Evolutionary conservation across 2,888 invertebrate species (phyloP).

Genomic region (Seira musarum): DNA sequence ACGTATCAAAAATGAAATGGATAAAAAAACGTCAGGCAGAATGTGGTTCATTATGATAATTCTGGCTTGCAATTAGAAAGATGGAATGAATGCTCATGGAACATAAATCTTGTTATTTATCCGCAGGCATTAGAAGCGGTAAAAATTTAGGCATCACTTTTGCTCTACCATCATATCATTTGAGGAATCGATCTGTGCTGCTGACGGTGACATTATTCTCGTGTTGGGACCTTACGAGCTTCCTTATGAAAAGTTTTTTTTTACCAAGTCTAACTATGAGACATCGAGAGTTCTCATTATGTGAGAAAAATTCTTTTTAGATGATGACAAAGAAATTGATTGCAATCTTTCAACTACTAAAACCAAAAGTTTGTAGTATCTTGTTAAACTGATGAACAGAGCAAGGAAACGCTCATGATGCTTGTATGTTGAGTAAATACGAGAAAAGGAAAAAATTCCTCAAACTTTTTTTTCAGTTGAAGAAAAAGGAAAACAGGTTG

Average conservation of each 20-base stretch:
- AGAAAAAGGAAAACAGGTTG: slow-evolving; percentile 50
- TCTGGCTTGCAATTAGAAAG: background rate
- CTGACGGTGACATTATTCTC: too few relatives aligned
- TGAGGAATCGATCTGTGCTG: too few relatives aligned
- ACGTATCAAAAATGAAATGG: slow-evolving; percentile 4
- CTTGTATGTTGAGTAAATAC: too few relatives aligned
- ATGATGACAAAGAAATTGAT: too few relatives aligned
- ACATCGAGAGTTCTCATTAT: background rate
- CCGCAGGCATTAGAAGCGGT: background rate
- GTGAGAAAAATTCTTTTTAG: background rate
- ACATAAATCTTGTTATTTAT: slow-evolving; percentile 10
- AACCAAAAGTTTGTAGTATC: background rate
- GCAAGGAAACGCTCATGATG: too few relatives aligned
- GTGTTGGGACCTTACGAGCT: background rate
- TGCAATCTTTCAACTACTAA: background rate
- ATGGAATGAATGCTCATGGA: background rate
- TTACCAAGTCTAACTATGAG: too few relatives aligned
- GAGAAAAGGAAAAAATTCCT: background rate
- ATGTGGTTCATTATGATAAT: slow-evolving; percentile 11
- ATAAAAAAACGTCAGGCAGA: background rate
- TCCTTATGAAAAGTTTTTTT: background rate
- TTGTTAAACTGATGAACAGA: too few relatives aligned
- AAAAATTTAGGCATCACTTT: background rate
- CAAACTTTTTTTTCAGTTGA: slow-evolving; percentile 19
- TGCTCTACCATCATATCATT: too few relatives aligned